Conservation (phyloP, 2,797 vertebrate species). For the Allobates femoralis region DNA sequence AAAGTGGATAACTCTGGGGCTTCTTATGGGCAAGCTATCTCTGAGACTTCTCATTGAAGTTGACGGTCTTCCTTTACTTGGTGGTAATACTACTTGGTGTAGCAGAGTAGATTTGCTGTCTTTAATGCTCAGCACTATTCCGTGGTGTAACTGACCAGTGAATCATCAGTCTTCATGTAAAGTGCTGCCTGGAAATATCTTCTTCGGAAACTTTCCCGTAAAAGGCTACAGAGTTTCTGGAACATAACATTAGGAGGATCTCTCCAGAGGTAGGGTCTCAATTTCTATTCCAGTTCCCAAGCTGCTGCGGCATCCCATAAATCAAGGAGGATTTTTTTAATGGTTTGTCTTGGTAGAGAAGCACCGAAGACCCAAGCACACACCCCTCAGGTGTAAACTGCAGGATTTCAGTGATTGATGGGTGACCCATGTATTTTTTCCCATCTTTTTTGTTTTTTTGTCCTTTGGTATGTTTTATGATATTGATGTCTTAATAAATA, state of each 20-base stretch:
- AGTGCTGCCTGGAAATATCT: neutral
- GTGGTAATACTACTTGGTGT: neutral
- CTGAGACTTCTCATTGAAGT: too few species aligned
- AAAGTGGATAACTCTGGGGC: too few species aligned
- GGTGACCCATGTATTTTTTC: too few species aligned
- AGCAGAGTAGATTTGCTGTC: neutral
- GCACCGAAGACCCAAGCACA: neutral
- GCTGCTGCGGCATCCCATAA: neutral
- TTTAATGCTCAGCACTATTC: neutral
- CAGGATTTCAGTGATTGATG: too few species aligned
- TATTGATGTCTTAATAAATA: too few species aligned
- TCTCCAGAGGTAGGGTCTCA: neutral
- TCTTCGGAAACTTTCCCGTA: conserved; percentile 6
- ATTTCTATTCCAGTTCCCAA: neutral
- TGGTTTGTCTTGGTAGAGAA: neutral
- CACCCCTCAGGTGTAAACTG: neutral
- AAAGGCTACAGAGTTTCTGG: conserved; percentile 7
- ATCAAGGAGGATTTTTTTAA: neutral
- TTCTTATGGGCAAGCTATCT: too few species aligned
- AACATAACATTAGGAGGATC: conserved; percentile 6
- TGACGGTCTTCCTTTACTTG: too few species aligned
- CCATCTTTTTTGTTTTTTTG: too few species aligned
- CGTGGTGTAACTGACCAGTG: neutral
- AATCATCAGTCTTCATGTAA: neutral
- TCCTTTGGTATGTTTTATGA: too few species aligned